A percentile compares a stretch with the other conserved stretches of the same genome.
These are phyloP conservation scores for Doryteuthis pealeii DNA, from an alignment of 1,140 invertebrate genomes.

Conservation along the genomic window DNA sequence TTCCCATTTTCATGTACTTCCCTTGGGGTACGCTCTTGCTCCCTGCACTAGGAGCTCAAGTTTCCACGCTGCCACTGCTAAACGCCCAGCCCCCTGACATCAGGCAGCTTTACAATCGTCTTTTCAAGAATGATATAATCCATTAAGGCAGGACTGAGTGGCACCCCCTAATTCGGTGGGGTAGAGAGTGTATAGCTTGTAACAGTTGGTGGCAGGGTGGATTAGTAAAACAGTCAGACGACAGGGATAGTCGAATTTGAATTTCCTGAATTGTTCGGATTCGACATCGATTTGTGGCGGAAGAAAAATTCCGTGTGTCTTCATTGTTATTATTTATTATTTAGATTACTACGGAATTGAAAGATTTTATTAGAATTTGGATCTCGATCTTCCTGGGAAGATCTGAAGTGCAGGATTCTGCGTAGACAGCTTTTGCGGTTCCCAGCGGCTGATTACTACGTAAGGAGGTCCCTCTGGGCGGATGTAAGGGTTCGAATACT, in stretches of 20 bases:
- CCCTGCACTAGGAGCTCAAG: not conserved
- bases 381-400: not conserved
- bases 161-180: not conserved
- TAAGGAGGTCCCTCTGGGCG: not conserved
- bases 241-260: not conserved
- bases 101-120: not conserved
- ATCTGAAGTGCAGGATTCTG: not conserved
- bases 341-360: too few species aligned
- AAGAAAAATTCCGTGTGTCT: not conserved
- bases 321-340: not conserved
- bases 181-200: not conserved
- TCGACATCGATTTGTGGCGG: not conserved
- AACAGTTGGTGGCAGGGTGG: not conserved
- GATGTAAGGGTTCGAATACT: not conserved
- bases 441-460: not conserved
- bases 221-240: not conserved
- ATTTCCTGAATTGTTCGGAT: not conserved
- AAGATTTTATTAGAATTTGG: not conserved
- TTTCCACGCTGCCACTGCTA: not conserved
- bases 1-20: conserved; percentile 31
- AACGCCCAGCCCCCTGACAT: too few species aligned
- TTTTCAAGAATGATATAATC: not conserved
- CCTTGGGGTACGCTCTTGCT: conserved; percentile 22
- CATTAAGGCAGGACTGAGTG: not conserved
- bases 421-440: not conserved